phyloP scores from a whole-genome alignment of 1,140 invertebrate genomes.

The Rhizoglyphus robini region DNA sequence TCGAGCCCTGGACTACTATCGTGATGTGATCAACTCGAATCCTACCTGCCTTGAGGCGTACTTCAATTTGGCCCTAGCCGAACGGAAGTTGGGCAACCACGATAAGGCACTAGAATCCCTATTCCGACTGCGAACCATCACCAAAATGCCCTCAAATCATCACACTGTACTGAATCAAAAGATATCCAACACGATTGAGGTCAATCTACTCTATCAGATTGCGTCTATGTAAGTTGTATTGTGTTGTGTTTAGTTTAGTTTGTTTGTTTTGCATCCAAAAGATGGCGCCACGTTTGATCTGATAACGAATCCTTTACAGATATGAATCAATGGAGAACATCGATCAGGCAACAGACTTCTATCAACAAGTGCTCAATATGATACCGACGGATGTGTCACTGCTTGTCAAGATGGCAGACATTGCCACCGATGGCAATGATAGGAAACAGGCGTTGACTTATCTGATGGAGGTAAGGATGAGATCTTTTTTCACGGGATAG shows the following conservation, averaged over 20 bases:
- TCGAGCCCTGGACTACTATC: conserved; percentile 58
- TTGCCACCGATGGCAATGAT: conserved; percentile 70
- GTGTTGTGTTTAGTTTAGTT: neutral
- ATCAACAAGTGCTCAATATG: conserved; percentile 67
- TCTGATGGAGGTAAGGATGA: conserved; percentile 75
- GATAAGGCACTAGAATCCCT: conserved; percentile 66
- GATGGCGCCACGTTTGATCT: neutral
- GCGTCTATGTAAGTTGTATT: conserved; percentile 5
- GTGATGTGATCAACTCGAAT: conserved; percentile 63
- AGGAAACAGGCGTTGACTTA: conserved; percentile 84
- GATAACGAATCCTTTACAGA: conserved; percentile 25
- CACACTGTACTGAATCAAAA: neutral
- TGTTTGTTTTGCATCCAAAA: neutral
- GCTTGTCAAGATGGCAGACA: conserved; percentile 63
- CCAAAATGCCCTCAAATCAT: conserved; percentile 43
- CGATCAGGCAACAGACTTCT: conserved; percentile 56
- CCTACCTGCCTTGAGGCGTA: conserved; percentile 72
- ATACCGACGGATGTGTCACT: conserved; percentile 68
- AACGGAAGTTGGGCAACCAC: conserved; percentile 52
- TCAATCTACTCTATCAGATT: conserved; percentile 12
- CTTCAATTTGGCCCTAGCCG: conserved; percentile 70
- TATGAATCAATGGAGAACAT: conserved; percentile 53
- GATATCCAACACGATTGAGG: conserved; percentile 13
- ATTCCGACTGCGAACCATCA: conserved; percentile 61
- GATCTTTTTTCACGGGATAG: conserved; percentile 40